phyloP scores from a whole-genome alignment of 2,797 vertebrate species.

The Catamblyrhynchus diadema region DNA sequence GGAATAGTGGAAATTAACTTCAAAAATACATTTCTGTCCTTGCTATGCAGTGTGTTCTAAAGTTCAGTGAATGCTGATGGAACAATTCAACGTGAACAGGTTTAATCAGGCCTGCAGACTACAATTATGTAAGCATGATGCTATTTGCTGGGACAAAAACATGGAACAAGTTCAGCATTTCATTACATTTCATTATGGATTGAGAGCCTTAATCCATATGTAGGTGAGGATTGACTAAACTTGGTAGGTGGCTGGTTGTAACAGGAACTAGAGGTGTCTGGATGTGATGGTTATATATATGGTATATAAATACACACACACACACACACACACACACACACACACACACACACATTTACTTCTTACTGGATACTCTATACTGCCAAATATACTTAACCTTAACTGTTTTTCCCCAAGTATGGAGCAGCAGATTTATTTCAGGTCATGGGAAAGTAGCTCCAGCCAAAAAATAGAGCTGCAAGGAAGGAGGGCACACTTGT shows the following conservation, averaged over 20 bases:
- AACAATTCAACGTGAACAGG: neutral
- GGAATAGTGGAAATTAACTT: neutral
- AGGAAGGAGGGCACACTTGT: neutral
- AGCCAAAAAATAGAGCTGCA: neutral
- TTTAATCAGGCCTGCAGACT: slow-evolving; percentile 17
- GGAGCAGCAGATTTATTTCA: neutral
- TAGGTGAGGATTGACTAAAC: neutral
- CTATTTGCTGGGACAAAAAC: slow-evolving; percentile 29
- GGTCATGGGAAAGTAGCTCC: neutral
- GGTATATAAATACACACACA: neutral
- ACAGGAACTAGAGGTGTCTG: neutral
- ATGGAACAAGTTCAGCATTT: slow-evolving; percentile 25
- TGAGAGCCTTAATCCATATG: neutral
- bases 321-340: neutral
- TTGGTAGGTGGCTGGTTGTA: neutral
- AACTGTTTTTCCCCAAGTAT: neutral
- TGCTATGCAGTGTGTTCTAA: neutral
- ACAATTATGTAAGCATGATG: slow-evolving; percentile 24
- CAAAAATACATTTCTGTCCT: neutral
- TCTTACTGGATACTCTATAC: neutral
- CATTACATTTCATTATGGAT: neutral
- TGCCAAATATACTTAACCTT: neutral
- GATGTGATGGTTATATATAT: neutral
- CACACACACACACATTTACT: neutral
- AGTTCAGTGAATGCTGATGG: slow-evolving; percentile 1